Percentiles rank a stretch among this genome's conserved stretches.
These are phyloP conservation scores for Elanus axillaris DNA, from an alignment of 2,113 vertebrate genomes.

Conservation along the genomic window DNA sequence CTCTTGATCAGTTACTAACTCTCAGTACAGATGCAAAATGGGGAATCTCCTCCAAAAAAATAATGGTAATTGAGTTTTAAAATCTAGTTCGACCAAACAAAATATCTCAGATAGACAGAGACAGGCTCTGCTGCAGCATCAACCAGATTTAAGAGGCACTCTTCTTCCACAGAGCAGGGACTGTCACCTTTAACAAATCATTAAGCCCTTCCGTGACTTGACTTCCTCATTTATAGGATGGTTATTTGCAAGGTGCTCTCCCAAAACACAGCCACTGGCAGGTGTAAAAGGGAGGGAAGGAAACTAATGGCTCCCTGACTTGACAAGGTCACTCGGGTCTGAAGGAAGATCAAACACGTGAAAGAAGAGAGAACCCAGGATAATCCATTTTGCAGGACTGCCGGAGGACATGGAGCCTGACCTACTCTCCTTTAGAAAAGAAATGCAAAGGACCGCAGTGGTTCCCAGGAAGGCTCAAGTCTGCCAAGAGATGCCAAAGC, in stretches of 20 bases:
- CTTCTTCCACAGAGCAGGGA: not conserved
- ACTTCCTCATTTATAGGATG: not conserved
- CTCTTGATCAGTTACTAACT: not conserved
- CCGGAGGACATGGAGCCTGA: not conserved
- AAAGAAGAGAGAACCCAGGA: not conserved
- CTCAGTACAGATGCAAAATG: not conserved
- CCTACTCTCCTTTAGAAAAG: not conserved
- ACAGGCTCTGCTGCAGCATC: not conserved
- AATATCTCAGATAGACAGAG: not conserved
- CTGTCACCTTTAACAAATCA: slow-evolving; percentile 13
- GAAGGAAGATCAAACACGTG: not conserved
- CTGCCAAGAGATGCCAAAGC: not conserved
- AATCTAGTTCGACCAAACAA: not conserved
- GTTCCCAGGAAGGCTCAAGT: not conserved
- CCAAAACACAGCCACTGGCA: not conserved
- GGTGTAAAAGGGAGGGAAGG: not conserved
- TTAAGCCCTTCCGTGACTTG: not conserved
- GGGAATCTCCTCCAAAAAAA: not conserved
- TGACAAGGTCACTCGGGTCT: not conserved
- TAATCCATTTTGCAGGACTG: not conserved
- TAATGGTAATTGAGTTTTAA: not conserved
- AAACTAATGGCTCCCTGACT: not conserved
- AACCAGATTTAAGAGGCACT: not conserved
- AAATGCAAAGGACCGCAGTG: not conserved
- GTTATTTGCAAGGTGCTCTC: slow-evolving; percentile 4